A percentile compares a stretch with the other conserved stretches of the same genome.
Conservation (phyloP, 1,140 invertebrate genomes). For the Drosophila equinoxialis region DNA sequence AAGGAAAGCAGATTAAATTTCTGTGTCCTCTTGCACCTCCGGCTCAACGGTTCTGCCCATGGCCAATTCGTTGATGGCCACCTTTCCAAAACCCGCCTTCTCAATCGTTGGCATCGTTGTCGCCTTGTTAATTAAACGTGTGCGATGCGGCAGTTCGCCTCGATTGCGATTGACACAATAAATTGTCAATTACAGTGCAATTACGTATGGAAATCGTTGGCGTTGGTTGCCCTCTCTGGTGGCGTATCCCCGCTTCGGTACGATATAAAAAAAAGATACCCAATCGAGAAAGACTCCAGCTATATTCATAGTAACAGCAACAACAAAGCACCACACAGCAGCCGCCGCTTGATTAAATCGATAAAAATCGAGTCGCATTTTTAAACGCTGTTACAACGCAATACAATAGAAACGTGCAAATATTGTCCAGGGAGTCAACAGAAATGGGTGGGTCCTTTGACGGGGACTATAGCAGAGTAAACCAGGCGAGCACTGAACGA, state of each 20-base stretch:
- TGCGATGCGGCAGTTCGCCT: slow-evolving; percentile 69
- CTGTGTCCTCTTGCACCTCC: slow-evolving; percentile 18
- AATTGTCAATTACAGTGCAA: slow-evolving; percentile 81
- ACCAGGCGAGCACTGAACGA: too few species aligned
- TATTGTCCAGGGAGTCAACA: slow-evolving; percentile 38
- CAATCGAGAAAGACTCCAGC: slow-evolving; percentile 6
- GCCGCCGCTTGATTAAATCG: slow-evolving; percentile 74
- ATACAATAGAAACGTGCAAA: slow-evolving; percentile 79
- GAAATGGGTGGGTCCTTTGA: neutral
- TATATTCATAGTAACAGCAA: slow-evolving; percentile 22
- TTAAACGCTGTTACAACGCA: slow-evolving; percentile 59
- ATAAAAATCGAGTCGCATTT: slow-evolving; percentile 75
- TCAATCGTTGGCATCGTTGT: slow-evolving; percentile 64
- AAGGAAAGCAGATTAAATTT: slow-evolving; percentile 66
- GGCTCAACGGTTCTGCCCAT: neutral
- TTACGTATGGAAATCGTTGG: slow-evolving; percentile 78
- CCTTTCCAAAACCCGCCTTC: slow-evolving; percentile 5
- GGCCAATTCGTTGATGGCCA: neutral
- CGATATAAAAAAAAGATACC: slow-evolving; percentile 34
- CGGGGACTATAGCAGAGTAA: neutral
- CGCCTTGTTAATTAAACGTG: slow-evolving; percentile 80
- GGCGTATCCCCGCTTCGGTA: slow-evolving; percentile 18
- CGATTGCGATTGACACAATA: slow-evolving; percentile 81
- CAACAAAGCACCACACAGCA: slow-evolving; percentile 16
- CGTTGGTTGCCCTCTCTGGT: slow-evolving; percentile 19